A percentile compares a stretch with the other conserved stretches of the same genome.
These are phyloP conservation scores for Hemibagrus wyckioides DNA, from an alignment of 2,113 vertebrate genomes.

Conservation along the genomic window DNA sequence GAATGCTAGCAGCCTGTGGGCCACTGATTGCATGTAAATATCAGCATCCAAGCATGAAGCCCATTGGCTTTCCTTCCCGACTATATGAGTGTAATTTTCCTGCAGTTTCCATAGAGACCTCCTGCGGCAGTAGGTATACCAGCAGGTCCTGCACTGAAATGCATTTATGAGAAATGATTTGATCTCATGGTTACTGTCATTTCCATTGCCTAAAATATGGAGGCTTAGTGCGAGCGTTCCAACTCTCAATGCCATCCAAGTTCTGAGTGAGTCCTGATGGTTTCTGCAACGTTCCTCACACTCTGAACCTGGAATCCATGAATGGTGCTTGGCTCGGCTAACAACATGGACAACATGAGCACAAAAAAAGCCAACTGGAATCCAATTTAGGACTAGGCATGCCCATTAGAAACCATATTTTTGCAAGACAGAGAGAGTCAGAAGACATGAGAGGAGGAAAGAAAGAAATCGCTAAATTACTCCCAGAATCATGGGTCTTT, in stretches of 20 bases:
- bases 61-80: constrained; percentile 24
- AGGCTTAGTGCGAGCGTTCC: background rate
- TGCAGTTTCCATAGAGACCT: constrained; percentile 19
- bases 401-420: background rate
- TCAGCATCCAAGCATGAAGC: constrained; percentile 45
- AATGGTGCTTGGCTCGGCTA: constrained; percentile 10
- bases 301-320: background rate
- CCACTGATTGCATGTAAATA: constrained; percentile 53
- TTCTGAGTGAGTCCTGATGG: constrained; percentile 19
- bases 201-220: constrained; percentile 26
- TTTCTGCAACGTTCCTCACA: background rate
- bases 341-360: background rate
- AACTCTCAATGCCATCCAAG: background rate
- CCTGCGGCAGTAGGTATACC: constrained; percentile 3
- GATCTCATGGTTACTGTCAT: background rate
- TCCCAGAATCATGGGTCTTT: background rate
- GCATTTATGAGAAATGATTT: constrained; percentile 14
- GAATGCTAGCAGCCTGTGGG: constrained; percentile 27
- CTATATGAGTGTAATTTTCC: constrained; percentile 32
- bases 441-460: background rate
- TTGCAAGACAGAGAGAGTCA: background rate
- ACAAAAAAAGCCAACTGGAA: background rate
- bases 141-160: background rate
- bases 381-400: background rate
- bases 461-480: background rate